Conservation (phyloP, 1,140 invertebrate species). For the Psilanteris sp. region DNA sequence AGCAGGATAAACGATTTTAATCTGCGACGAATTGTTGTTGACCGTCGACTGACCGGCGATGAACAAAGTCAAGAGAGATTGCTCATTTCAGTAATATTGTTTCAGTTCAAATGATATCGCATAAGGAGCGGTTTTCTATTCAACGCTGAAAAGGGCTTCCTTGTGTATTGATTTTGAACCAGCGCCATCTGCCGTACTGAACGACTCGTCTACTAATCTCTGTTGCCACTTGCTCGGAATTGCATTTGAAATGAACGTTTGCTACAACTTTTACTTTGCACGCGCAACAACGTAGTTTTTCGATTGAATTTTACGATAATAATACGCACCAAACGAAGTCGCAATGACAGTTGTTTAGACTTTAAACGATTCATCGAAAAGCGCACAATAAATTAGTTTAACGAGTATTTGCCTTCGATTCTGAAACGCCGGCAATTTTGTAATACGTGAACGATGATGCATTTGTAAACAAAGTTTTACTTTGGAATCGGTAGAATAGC, state of each 20-base stretch:
- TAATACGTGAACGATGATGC: too few relatives aligned
- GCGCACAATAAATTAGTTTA: constrained; percentile 40
- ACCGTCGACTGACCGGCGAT: neutral
- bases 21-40: too few relatives aligned
- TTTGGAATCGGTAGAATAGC: too few relatives aligned
- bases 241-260: constrained; percentile 22
- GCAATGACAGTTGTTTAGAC: constrained; percentile 5
- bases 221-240: constrained; percentile 11
- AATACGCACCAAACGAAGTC: constrained; percentile 4
- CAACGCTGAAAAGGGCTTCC: neutral
- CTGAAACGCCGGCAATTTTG: neutral
- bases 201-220: constrained; percentile 11
- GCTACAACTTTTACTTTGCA: constrained; percentile 39
- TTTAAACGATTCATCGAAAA: constrained; percentile 26
- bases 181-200: constrained; percentile 12
- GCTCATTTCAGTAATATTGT: neutral
- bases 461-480: too few relatives aligned
- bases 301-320: neutral
- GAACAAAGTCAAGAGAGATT: neutral
- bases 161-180: neutral
- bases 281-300: neutral
- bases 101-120: too few relatives aligned
- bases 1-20: constrained; percentile 5
- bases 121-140: too few relatives aligned
- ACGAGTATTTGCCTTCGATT: constrained; percentile 2